Conservation (phyloP, 2,888 invertebrate species). For the Hydroisotoma schaefferi region DNA sequence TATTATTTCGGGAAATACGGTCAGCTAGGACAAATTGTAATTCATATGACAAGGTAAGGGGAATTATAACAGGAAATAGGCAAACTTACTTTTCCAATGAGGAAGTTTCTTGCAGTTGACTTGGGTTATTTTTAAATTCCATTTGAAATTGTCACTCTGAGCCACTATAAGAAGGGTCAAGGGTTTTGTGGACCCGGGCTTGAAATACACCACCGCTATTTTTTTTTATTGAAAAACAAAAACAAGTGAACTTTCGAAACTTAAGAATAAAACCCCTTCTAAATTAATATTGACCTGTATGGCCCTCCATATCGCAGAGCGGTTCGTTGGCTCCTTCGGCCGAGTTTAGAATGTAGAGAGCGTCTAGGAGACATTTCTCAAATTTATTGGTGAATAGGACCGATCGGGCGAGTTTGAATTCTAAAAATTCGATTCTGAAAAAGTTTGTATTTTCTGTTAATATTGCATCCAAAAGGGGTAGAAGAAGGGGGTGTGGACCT, state of each 20-base stretch:
- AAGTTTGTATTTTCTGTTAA: background rate
- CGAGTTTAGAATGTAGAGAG: constrained; percentile 39
- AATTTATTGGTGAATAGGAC: constrained; percentile 37
- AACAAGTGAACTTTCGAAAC: too few species aligned
- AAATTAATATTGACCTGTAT: constrained; percentile 31
- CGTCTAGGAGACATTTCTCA: constrained; percentile 41
- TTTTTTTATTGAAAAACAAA: too few species aligned
- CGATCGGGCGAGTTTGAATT: constrained; percentile 50
- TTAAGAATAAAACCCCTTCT: background rate
- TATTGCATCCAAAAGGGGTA: background rate
- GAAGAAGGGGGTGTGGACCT: background rate
- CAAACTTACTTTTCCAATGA: constrained; percentile 41
- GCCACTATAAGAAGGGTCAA: constrained; percentile 36
- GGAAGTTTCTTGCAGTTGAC: constrained; percentile 32
- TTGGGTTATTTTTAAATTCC: constrained; percentile 37
- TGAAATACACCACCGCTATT: constrained; percentile 36
- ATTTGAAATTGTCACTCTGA: constrained; percentile 33
- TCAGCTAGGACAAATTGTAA: too few species aligned
- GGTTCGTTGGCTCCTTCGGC: constrained; percentile 38
- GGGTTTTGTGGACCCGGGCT: constrained; percentile 32
- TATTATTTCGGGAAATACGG: too few species aligned
- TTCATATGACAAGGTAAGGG: too few species aligned
- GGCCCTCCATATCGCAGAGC: constrained; percentile 44
- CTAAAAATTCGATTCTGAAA: constrained; percentile 50
- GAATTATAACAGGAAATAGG: too few species aligned